phyloP scores from a whole-genome alignment of 2,797 vertebrate genomes.

The Sebastes cheni region DNA sequence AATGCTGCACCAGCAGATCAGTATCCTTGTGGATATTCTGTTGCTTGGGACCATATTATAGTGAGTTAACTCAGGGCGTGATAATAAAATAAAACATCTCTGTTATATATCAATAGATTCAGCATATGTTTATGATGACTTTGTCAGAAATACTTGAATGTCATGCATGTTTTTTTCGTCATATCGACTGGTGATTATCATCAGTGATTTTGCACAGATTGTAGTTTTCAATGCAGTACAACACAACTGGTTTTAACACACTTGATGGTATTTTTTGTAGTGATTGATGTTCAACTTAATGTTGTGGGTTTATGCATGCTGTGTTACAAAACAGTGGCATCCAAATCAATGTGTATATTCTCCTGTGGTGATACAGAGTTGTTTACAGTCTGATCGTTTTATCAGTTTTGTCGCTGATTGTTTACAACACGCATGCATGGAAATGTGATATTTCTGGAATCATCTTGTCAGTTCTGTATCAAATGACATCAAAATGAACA shows the following conservation, averaged over 20 bases:
- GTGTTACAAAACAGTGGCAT: slow-evolving; percentile 29
- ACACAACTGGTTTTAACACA: slow-evolving; percentile 42
- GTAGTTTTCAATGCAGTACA: slow-evolving; percentile 49
- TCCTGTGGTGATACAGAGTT: slow-evolving; percentile 39
- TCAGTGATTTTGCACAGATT: slow-evolving; percentile 54
- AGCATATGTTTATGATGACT: slow-evolving; percentile 40
- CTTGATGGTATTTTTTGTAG: slow-evolving; percentile 35
- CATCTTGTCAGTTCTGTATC: slow-evolving; percentile 34
- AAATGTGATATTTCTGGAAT: slow-evolving; percentile 37
- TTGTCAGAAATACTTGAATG: slow-evolving; percentile 71
- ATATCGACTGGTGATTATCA: slow-evolving; percentile 28
- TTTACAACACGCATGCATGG: slow-evolving; percentile 58
- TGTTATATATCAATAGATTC: slow-evolving; percentile 35
- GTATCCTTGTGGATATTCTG: slow-evolving; percentile 21
- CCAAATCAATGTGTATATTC: slow-evolving; percentile 40
- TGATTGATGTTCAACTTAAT: slow-evolving; percentile 37
- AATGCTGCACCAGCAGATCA: slow-evolving; percentile 36
- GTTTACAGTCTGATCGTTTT: slow-evolving; percentile 42
- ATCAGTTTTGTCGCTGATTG: slow-evolving; percentile 34
- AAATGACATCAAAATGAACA: slow-evolving; percentile 31
- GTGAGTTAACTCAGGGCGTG: slow-evolving; percentile 65
- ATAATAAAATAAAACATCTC: slow-evolving; percentile 34
- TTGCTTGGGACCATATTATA: slow-evolving; percentile 46
- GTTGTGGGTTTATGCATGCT: slow-evolving; percentile 56
- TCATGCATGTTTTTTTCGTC: slow-evolving; percentile 56